phyloP scores from a whole-genome alignment of 2,888 invertebrate species.

The Scaptomyza parva region DNA sequence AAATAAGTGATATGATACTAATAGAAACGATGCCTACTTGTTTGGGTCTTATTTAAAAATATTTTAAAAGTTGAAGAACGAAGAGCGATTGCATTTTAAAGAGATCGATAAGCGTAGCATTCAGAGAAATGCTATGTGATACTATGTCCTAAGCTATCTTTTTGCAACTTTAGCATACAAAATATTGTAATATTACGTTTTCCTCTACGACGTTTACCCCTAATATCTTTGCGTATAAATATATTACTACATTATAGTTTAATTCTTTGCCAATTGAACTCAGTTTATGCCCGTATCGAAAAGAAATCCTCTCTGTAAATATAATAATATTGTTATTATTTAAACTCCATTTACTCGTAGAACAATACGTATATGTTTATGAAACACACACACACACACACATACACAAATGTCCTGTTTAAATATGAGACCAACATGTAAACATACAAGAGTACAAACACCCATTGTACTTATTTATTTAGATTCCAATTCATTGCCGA shows the following conservation, averaged over 20 bases:
- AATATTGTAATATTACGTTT: no score
- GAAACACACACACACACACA: no score
- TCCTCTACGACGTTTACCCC: no score
- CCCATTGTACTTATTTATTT: slow-evolving; percentile 1
- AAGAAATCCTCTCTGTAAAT: background rate
- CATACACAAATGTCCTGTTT: background rate
- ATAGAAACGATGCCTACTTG: background rate
- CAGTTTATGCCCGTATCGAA: background rate
- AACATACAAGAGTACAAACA: background rate
- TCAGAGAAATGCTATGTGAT: no score
- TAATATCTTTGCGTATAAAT: no score
- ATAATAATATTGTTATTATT: background rate
- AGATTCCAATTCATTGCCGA: slow-evolving; percentile 14
- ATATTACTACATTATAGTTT: no score
- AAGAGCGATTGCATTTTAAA: no score
- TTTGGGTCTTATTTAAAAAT: background rate
- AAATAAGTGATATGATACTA: slow-evolving; percentile 24
- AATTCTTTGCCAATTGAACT: no score
- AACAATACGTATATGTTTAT: background rate
- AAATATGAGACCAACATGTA: background rate
- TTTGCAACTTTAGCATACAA: no score
- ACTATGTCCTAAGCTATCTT: no score
- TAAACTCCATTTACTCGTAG: background rate
- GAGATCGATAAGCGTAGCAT: no score
- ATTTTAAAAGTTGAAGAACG: no score